These are phyloP conservation scores for Manis javanica DNA, from an alignment of 2,797 vertebrate species.

Conservation along the genomic window DNA sequence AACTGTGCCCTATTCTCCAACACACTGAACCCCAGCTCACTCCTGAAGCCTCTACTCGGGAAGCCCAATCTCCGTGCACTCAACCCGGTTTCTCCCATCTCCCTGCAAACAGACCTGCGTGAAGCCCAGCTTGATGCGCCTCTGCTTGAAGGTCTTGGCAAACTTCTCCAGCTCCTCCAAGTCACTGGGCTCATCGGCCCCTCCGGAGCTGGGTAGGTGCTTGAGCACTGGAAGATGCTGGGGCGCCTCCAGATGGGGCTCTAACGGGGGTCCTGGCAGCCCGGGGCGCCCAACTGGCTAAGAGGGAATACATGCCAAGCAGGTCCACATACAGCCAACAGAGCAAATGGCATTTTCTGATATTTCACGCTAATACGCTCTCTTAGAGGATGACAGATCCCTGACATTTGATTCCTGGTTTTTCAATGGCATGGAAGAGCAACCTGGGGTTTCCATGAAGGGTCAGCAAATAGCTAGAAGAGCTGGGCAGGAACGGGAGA, in stretches of 20 bases:
- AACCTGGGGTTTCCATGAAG: not conserved
- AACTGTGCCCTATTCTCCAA: not conserved
- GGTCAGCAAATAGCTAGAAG: not conserved
- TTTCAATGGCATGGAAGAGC: not conserved
- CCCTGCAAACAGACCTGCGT: slow-evolving; percentile 91
- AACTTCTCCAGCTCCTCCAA: slow-evolving; percentile 98
- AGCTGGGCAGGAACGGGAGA: not conserved
- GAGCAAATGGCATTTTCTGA: accelerated
- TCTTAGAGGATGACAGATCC: not conserved
- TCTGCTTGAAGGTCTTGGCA: slow-evolving; percentile 98
- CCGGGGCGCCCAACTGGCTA: slow-evolving; percentile 94
- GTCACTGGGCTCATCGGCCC: slow-evolving; percentile 95
- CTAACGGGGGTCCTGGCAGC: slow-evolving; percentile 92
- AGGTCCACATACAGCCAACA: not conserved
- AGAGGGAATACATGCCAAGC: not conserved
- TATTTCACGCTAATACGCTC: not conserved
- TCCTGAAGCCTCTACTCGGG: not conserved
- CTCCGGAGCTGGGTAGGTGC: slow-evolving; percentile 88
- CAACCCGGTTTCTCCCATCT: not conserved
- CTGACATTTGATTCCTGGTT: not conserved
- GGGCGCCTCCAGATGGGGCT: slow-evolving; percentile 93
- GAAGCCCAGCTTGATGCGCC: slow-evolving; percentile 98
- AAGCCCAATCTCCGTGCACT: not conserved
- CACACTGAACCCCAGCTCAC: accelerated
- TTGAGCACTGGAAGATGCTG: slow-evolving; percentile 94